These are phyloP conservation scores for Amphipoea lucens DNA, from an alignment of 2,888 invertebrate genomes.

Conservation along the genomic window DNA sequence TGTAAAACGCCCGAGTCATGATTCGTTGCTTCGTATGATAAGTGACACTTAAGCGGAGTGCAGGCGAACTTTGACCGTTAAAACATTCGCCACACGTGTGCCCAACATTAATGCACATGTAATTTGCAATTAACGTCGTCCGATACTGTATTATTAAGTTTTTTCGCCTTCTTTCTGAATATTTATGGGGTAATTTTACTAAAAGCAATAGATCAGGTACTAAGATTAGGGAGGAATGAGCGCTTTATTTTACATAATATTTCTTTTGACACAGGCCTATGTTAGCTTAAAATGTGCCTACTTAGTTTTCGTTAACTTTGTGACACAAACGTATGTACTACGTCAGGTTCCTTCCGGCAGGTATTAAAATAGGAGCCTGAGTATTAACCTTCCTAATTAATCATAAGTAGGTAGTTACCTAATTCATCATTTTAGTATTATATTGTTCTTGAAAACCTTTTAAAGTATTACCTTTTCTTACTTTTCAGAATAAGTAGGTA, in stretches of 20 bases:
- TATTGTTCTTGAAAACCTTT: background rate
- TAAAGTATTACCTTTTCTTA: background rate
- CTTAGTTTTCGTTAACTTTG: slow-evolving; percentile 27
- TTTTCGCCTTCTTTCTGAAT: slow-evolving; percentile 85
- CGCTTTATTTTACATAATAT: slow-evolving; percentile 70
- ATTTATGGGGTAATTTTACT: slow-evolving; percentile 89
- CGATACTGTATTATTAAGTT: slow-evolving; percentile 85
- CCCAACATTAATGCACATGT: slow-evolving; percentile 76
- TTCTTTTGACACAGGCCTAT: slow-evolving; percentile 37
- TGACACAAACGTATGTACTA: slow-evolving; percentile 17
- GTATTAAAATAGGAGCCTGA: slow-evolving; percentile 5
- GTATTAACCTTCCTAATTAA: background rate
- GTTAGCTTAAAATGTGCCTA: slow-evolving; percentile 1
- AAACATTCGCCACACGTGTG: slow-evolving; percentile 54
- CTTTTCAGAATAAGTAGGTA: background rate
- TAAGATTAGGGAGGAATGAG: slow-evolving; percentile 75
- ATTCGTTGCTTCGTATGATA: slow-evolving; percentile 41
- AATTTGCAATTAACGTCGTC: slow-evolving; percentile 84
- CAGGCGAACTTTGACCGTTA: slow-evolving; percentile 73
- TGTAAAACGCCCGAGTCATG: slow-evolving; percentile 54
- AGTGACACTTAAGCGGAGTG: slow-evolving; percentile 60
- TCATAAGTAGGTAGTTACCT: background rate
- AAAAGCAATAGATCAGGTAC: slow-evolving; percentile 84
- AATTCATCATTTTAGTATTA: slow-evolving; percentile 6
- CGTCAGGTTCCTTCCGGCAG: slow-evolving; percentile 13